Conservation (phyloP, 1,140 invertebrate species). For the Tetragonula clypearis region DNA sequence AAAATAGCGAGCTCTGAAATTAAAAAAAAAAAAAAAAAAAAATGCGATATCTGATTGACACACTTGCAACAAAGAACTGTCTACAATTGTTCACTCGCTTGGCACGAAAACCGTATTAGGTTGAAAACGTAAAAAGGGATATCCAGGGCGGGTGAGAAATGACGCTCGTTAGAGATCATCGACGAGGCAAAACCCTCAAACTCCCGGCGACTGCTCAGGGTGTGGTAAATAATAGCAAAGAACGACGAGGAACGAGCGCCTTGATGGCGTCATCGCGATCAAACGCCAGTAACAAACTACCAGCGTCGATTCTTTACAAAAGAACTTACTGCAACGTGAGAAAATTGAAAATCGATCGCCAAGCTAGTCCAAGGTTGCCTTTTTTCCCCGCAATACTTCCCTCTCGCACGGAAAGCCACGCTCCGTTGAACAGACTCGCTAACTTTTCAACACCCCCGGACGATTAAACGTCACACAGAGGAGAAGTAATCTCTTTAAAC, state of each 20-base stretch:
- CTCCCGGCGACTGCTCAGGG: neutral
- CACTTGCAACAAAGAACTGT: neutral
- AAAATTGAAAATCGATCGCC: conserved; percentile 34
- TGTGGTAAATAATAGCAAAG: conserved; percentile 18
- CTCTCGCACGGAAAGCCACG: neutral
- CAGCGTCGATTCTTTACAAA: conserved; percentile 17
- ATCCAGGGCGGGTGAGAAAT: neutral
- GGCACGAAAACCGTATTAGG: neutral
- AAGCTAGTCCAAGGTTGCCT: conserved; percentile 8
- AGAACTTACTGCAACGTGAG: conserved; percentile 28
- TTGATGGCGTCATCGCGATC: conserved; percentile 14
- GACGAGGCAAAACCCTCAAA: neutral
- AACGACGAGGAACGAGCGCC: neutral
- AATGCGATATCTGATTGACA: neutral
- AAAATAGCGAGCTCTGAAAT: neutral
- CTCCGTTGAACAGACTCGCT: neutral
- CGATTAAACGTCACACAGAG: neutral
- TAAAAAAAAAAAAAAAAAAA: too few species aligned
- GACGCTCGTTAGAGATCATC: neutral
- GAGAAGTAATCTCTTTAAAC: neutral
- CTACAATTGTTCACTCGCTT: neutral
- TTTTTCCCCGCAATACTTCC: neutral
- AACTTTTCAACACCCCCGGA: neutral
- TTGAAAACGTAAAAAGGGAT: neutral
- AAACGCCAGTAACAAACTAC: conserved; percentile 29